Conservation (phyloP, 2,113 vertebrate genomes). For the Burhinus oedicnemus region DNA sequence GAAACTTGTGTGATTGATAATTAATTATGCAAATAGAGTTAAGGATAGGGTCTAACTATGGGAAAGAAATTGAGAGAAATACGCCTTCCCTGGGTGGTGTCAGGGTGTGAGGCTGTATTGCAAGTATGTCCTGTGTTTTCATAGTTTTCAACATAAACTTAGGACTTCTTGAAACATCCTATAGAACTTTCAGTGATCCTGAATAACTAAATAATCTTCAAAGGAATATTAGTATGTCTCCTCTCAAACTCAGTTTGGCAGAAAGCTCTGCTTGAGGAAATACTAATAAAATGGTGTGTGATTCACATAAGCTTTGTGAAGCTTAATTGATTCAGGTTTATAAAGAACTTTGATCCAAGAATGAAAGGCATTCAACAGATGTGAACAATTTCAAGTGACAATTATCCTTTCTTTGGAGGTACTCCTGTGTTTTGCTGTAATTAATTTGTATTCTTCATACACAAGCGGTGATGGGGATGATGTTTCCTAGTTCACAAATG, state of each 20-base stretch:
- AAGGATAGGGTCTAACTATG: background rate
- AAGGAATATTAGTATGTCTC: background rate
- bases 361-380: background rate
- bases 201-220: background rate
- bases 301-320: background rate
- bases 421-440: background rate
- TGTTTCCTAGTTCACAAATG: background rate
- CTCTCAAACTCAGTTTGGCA: background rate
- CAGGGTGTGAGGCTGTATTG: background rate
- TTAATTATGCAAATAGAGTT: background rate
- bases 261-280: background rate
- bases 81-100: rapidly evolving
- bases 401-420: background rate
- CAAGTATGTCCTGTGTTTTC: background rate
- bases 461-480: background rate
- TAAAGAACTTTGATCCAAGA: background rate
- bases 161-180: background rate
- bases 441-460: background rate
- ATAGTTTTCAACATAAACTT: rapidly evolving
- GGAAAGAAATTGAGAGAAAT: background rate
- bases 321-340: background rate
- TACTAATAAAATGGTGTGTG: rapidly evolving
- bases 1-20: background rate
- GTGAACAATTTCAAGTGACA: background rate
- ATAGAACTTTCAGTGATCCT: background rate